These are phyloP conservation scores for Nebria brevicollis DNA, from an alignment of 2,888 invertebrate genomes.

Conservation along the genomic window DNA sequence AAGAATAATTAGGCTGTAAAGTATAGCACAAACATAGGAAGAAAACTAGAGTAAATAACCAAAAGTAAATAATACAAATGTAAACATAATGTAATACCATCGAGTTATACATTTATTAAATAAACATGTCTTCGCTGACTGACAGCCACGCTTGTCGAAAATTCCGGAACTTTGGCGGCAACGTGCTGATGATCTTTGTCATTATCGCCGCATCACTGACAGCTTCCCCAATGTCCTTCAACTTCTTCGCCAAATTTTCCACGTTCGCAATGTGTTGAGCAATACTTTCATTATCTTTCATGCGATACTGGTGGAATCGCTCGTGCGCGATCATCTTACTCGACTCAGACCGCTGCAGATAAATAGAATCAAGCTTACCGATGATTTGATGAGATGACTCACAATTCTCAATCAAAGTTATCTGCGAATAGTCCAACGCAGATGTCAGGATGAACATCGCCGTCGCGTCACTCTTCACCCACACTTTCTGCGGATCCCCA, in stretches of 20 bases:
- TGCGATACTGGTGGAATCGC: slow-evolving; percentile 20
- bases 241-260: slow-evolving; percentile 36
- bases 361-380: slow-evolving; percentile 34
- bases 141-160: slow-evolving; percentile 41
- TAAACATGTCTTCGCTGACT: slow-evolving; percentile 3
- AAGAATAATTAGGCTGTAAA: too few species aligned
- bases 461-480: too few species aligned
- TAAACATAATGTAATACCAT: too few species aligned
- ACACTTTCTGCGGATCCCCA: too few species aligned
- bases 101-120: too few species aligned
- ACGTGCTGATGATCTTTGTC: slow-evolving; percentile 41
- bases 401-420: slow-evolving; percentile 24
- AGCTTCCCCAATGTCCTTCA: slow-evolving; percentile 33
- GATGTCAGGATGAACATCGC: slow-evolving; percentile 19
- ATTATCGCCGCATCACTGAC: slow-evolving; percentile 37
- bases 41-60: too few species aligned
- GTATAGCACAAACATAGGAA: too few species aligned
- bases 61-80: too few species aligned
- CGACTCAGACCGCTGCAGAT: background rate
- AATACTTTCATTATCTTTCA: slow-evolving; percentile 31
- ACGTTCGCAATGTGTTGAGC: slow-evolving; percentile 48
- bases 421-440: slow-evolving; percentile 27
- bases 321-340: slow-evolving; percentile 53
- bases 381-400: slow-evolving; percentile 22
- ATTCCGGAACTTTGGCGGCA: slow-evolving; percentile 29